A percentile compares a stretch with the other conserved stretches of the same genome.
phyloP scores from a whole-genome alignment of 2,113 vertebrate species.

The Halcyon malimbica region DNA sequence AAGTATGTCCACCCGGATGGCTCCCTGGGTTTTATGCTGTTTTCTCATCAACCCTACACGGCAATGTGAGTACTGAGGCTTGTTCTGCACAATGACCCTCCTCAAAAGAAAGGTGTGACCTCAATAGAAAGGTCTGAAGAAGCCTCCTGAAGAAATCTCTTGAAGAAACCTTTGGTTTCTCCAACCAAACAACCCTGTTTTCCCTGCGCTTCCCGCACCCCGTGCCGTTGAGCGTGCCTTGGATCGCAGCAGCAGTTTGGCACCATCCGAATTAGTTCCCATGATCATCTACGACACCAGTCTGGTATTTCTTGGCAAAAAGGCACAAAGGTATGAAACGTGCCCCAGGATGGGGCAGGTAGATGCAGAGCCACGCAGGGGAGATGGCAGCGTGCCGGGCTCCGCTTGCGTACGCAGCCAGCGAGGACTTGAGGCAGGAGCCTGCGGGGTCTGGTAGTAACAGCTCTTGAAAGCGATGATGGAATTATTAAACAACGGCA shows the following conservation, averaged over 20 bases:
- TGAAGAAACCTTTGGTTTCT: not conserved
- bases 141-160: too few species aligned
- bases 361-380: constrained; percentile 7
- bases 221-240: rapidly evolving
- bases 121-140: too few species aligned
- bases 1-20: rapidly evolving
- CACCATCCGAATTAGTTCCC: not conserved
- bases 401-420: not conserved
- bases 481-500: not conserved
- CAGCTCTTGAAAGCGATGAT: constrained; percentile 14
- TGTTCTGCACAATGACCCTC: not conserved
- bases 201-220: rapidly evolving
- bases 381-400: not conserved
- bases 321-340: not conserved
- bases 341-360: not conserved
- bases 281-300: not conserved
- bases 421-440: not conserved
- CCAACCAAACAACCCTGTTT: not conserved
- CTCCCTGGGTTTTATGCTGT: not conserved
- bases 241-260: not conserved
- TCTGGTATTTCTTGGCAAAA: constrained; percentile 58
- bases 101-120: too few species aligned
- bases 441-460: not conserved
- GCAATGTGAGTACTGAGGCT: rapidly evolving
- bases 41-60: not conserved